phyloP scores from a whole-genome alignment of 1,140 invertebrate genomes.

The Pseudomyrmex concolor region DNA sequence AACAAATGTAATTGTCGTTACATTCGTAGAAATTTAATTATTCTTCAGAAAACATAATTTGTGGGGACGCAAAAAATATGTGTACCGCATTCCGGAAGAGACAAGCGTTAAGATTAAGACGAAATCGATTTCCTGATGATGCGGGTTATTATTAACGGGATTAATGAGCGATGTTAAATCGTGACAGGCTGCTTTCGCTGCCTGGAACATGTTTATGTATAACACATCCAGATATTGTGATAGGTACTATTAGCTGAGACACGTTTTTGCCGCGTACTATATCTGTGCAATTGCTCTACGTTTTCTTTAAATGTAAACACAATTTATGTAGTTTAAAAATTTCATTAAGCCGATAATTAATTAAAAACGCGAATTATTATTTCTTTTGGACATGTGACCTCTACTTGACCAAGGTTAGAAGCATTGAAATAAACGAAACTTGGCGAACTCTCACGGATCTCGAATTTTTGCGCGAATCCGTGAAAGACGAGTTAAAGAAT shows the following conservation, averaged over 20 bases:
- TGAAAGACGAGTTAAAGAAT: conserved; percentile 30
- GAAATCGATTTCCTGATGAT: conserved; percentile 47
- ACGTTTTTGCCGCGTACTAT: neutral
- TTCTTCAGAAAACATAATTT: conserved; percentile 25
- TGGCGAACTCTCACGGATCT: conserved; percentile 10
- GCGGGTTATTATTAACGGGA: conserved; percentile 42
- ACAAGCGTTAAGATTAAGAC: conserved; percentile 36
- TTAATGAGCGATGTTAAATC: conserved; percentile 59
- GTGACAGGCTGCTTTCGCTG: conserved; percentile 41
- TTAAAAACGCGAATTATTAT: neutral
- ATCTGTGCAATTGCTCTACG: too few relatives aligned
- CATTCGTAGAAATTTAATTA: conserved; percentile 24
- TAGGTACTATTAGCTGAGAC: neutral
- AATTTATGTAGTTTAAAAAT: neutral
- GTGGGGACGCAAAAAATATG: neutral
- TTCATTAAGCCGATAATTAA: neutral
- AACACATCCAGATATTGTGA: conserved; percentile 8
- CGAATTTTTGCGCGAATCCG: conserved; percentile 35
- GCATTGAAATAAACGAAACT: conserved; percentile 13
- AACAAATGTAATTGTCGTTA: neutral
- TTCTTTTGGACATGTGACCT: too few relatives aligned
- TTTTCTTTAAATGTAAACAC: too few relatives aligned
- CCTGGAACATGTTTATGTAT: conserved; percentile 28
- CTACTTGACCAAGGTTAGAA: neutral
- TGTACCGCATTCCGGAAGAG: conserved; percentile 15